A percentile compares a stretch with the other conserved stretches of the same genome.
Conservation (phyloP, 2,888 invertebrate genomes). For the Caenorhabditis panamensis region DNA sequence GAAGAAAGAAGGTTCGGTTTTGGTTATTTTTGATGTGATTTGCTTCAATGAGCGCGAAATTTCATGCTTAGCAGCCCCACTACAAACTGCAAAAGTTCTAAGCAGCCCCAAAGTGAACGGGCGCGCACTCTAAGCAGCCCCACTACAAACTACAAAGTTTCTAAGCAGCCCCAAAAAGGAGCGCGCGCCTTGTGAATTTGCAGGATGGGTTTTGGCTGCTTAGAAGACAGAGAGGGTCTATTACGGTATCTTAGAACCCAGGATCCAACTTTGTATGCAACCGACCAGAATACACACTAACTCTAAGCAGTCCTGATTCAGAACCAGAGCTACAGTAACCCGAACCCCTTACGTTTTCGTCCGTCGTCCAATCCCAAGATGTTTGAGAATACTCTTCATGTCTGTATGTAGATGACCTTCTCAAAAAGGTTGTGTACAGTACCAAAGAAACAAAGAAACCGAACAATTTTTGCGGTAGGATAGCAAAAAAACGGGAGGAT, state of each 20-base stretch:
- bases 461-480: neutral
- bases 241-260: no score
- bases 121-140: no score
- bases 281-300: no score
- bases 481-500: constrained; percentile 3
- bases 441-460: neutral
- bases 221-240: no score
- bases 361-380: constrained; percentile 40
- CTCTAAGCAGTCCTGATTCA: no score
- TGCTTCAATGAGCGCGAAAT: neutral
- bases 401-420: neutral
- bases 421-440: constrained; percentile 4
- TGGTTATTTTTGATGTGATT: neutral
- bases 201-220: no score
- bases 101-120: no score
- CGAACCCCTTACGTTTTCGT: constrained; percentile 39
- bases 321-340: constrained; percentile 3
- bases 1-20: constrained; percentile 19
- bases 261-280: no score
- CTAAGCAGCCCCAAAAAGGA: neutral
- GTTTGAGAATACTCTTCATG: constrained; percentile 56
- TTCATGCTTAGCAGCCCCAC: no score
- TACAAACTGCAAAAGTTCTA: no score
- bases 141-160: constrained; percentile 3
- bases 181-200: no score